Percentiles rank a stretch among this genome's conserved stretches.
phyloP scores from a whole-genome alignment of 1,140 invertebrate genomes.

The Pararge aegeria region DNA sequence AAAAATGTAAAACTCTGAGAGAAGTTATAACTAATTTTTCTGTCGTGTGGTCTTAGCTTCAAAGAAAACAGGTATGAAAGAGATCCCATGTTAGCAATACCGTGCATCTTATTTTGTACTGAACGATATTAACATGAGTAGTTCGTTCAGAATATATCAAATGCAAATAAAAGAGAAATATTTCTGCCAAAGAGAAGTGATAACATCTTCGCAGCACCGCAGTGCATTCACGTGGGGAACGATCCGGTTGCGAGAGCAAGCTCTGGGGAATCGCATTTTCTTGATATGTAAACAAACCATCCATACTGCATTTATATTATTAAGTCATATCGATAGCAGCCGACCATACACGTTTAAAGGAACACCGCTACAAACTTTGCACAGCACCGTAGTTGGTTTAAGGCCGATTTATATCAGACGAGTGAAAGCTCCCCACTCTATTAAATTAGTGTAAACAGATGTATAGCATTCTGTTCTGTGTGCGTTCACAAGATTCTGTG shows the following conservation, averaged over 20 bases:
- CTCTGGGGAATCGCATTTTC: not conserved
- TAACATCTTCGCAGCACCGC: slow-evolving; percentile 5
- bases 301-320: no score
- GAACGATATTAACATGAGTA: slow-evolving; percentile 3
- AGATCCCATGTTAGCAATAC: not conserved
- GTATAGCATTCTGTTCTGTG: no score
- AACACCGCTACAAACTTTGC: no score
- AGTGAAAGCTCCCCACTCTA: no score
- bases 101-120: not conserved
- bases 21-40: not conserved
- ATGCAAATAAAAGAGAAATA: slow-evolving; percentile 5
- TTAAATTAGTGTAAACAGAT: no score
- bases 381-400: no score
- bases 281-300: no score
- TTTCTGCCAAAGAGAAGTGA: slow-evolving; percentile 1
- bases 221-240: not conserved
- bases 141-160: not conserved
- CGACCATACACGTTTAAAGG: no score
- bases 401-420: no score
- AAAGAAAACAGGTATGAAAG: not conserved
- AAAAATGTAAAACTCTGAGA: not conserved
- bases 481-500: no score
- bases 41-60: not conserved
- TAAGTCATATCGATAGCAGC: no score
- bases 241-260: not conserved